Conservation (phyloP, 2,113 vertebrate species). For the Chinchilla lanigera region DNA sequence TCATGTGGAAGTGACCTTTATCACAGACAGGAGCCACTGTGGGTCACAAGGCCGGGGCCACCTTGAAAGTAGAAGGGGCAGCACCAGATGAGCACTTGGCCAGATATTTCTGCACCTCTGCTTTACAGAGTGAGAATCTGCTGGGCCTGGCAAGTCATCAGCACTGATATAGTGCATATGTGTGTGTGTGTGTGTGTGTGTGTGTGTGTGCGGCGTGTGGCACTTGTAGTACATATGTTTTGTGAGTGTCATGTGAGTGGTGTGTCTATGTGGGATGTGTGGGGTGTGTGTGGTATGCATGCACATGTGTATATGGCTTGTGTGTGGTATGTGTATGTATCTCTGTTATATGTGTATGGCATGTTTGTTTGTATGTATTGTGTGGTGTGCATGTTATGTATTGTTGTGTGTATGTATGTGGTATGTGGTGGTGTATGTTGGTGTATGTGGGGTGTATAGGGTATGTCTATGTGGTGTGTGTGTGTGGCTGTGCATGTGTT, state of each 20-base stretch:
- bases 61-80: neutral
- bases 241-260: no score
- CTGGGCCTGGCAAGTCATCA: neutral
- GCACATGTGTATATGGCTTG: neutral
- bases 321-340: neutral
- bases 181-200: no score
- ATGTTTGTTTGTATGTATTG: neutral
- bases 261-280: neutral
- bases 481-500: neutral
- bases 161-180: neutral
- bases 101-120: neutral
- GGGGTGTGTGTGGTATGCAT: no score
- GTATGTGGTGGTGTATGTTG: neutral
- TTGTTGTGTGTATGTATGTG: neutral
- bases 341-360: neutral
- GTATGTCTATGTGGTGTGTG: no score
- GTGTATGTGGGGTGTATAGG: neutral
- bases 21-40: neutral
- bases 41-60: neutral
- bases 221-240: neutral
- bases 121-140: neutral
- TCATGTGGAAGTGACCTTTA: rapidly evolving
- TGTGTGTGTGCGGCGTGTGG: no score
- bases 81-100: neutral
- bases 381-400: neutral